Base-by-base conservation (phyloP, 2,113 vertebrate species). In the Mola mola region DNA sequence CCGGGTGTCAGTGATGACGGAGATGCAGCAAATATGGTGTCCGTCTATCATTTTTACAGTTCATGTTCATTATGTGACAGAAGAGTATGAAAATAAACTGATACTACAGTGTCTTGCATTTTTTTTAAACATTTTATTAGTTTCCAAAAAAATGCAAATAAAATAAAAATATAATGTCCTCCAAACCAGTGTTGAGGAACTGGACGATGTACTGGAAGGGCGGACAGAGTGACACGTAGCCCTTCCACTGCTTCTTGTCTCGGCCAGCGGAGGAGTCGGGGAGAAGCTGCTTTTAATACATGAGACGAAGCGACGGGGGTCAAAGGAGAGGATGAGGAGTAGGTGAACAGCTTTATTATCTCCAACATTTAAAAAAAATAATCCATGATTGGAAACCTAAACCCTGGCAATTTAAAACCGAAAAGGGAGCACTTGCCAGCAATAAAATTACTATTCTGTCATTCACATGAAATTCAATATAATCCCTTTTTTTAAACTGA, bases 161-260 rank as follows among this genome's bases (percentile, higher is more conserved):
- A 66, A 78, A 85, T 82, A 84, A 80, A 85, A 85, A 83, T 79
- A 87, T 40, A 66, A 72, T 82, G 64, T 78, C 61, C 69, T 75
- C 53, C 51, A 82, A 83, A 81, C 79, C 12, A 40, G 71, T 52
- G 59, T 81, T 40, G 48, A 81, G 48, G 65, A 83, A 73, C 47
- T 72, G 91, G 83, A 87, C 75, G 77, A 78, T 72, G 81, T 76
- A 64, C 65, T 81, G 37, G 43, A 55, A 78, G 13, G 38, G 37
- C 9, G 17, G 51, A 50, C 24, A 4, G 29, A 49, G 58, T 15
- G 61, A 44, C 66, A 24, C 49, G 26, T 37, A 3, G 4, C 31
- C 36, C 63, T 13, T 22, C 48, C 43, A 46, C 53, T 29, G 59
- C 47, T 62, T 72, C 76, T 22, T 55, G 25, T 69, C 47, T 47